Conservation (phyloP, 2,888 invertebrate species). For the Pristionchus maxplancki region DNA sequence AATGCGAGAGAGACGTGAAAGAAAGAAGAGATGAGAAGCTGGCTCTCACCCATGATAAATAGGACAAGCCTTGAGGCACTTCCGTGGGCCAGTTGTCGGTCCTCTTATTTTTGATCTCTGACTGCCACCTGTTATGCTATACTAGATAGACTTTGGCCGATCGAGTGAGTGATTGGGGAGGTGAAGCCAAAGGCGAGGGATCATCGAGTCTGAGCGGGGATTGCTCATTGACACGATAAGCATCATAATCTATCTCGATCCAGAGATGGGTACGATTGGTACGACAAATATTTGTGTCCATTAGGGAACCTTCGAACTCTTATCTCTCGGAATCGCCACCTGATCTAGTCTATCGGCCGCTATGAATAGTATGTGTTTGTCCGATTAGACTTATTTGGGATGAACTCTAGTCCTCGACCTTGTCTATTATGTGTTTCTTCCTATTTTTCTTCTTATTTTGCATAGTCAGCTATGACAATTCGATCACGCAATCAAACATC, state of each 20-base stretch:
- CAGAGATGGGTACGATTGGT: background rate
- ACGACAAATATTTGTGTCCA: background rate
- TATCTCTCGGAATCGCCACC: background rate
- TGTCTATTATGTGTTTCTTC: too few relatives aligned
- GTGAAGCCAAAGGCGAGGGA: background rate
- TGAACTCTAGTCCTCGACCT: conserved; percentile 18
- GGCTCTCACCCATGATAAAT: conserved; percentile 23
- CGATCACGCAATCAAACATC: background rate
- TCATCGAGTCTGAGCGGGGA: background rate
- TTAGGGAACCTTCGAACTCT: conserved; percentile 1
- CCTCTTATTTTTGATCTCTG: conserved; percentile 39
- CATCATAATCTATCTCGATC: too few relatives aligned
- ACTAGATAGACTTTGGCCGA: conserved; percentile 27
- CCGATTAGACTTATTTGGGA: background rate
- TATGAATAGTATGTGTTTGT: background rate
- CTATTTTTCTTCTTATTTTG: background rate
- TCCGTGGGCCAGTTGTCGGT: background rate
- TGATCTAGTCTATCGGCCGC: background rate
- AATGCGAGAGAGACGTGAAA: conserved; percentile 28
- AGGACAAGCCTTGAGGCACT: background rate
- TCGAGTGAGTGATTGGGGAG: background rate
- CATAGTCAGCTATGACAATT: background rate
- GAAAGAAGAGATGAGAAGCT: background rate
- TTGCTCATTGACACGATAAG: background rate
- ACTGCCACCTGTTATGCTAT: background rate